Base-by-base conservation (phyloP, 1,140 invertebrate species). In the Cardiocondyla obscurior region DNA sequence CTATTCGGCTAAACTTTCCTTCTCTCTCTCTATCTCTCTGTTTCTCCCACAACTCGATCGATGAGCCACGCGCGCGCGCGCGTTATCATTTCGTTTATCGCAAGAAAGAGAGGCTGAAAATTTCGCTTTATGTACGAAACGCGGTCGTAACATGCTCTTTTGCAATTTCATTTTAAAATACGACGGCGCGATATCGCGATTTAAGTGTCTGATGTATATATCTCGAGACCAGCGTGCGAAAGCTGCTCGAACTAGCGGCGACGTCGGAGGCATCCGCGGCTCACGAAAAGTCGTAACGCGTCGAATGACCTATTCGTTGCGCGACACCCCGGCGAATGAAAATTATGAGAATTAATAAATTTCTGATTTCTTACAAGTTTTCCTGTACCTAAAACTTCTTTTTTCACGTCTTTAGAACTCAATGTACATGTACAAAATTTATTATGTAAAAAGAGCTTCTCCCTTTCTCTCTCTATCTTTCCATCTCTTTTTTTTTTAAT, bases 321-420 rank as follows among this genome's bases (percentile, higher is more conserved):
- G 53, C 10, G 42, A 46, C 39, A 8, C 55, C 46, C 25, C 33
- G 62, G 10, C 25, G 42, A 62, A 19, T 42, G 30, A 33, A 67
- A 42, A 86, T 86, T 82, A 85, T 85, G 16, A 39, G 46, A n/a
- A 76, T 64, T 76, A 76, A 76, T 76, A 49, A 76, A 49, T 76
- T 8, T 51, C 14, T 14, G 30, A 76, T 76, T 64, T 64, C 58
- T 64, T 64, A 14, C 12, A 30, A 19, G 14, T 16, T 30, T 28
- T 58, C 12, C 28, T 39, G 19, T 16, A 5, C 12, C 42, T 30
- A 33, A 44, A 49, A 76, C 28, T 76, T 62, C n/a, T 49, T 58
- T 10, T 8, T 14, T 7, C 12, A n/a, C 12, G 2, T 22, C 19
- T 60, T 28, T 33, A 57, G 62, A 49, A 49, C 39, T 73, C 53